These are phyloP conservation scores for Mycteria americana DNA, from an alignment of 2,797 vertebrate species.

Conservation along the genomic window DNA sequence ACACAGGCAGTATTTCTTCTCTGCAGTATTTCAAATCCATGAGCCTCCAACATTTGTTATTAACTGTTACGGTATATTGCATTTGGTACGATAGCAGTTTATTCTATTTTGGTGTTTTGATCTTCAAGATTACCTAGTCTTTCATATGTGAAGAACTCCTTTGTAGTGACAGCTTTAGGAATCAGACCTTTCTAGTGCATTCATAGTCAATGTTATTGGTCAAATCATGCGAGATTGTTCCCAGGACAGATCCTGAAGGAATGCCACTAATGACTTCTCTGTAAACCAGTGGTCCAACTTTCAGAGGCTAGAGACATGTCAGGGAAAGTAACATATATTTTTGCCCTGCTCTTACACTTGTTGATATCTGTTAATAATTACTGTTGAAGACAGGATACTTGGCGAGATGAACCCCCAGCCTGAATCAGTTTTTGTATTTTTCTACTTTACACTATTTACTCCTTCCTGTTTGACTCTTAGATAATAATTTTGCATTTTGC, in stretches of 20 bases:
- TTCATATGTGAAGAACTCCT: neutral
- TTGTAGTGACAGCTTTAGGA: neutral
- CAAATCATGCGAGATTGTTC: neutral
- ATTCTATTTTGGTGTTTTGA: neutral
- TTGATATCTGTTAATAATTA: neutral
- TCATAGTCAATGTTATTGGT: neutral
- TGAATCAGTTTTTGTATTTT: neutral
- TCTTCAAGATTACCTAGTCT: neutral
- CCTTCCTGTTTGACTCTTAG: neutral
- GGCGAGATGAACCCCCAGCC: rapidly evolving
- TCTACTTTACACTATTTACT: neutral
- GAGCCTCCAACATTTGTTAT: neutral
- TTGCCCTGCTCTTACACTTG: neutral
- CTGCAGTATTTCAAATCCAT: neutral
- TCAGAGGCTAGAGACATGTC: neutral
- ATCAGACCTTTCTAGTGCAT: neutral
- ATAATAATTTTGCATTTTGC: neutral
- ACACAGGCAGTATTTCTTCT: neutral
- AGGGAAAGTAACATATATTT: neutral
- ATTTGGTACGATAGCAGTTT: neutral
- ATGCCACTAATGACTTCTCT: neutral
- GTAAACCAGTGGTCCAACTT: neutral
- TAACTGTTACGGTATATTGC: neutral
- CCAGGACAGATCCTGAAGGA: neutral
- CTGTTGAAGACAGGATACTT: neutral